phyloP scores from a whole-genome alignment of 2,113 vertebrate genomes.

The Peromyscus leucopus region DNA sequence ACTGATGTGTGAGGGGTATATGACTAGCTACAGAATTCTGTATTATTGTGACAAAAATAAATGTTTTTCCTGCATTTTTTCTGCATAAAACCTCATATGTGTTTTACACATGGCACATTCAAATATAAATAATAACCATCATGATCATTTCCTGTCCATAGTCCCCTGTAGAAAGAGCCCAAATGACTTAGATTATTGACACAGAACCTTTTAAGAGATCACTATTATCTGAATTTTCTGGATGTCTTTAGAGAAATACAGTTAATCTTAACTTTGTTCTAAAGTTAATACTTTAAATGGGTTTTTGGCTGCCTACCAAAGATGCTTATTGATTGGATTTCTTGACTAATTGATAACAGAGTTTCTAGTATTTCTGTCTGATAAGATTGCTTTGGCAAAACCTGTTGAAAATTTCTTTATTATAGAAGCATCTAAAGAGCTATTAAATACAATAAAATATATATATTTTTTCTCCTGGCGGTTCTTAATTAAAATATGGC shows the following conservation, averaged over 20 bases:
- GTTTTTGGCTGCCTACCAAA: constrained; percentile 37
- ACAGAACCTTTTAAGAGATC: neutral
- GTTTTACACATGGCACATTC: neutral
- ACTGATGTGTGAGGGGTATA: neutral
- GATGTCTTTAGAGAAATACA: constrained; percentile 25
- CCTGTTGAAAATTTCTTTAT: neutral
- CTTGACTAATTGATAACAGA: constrained; percentile 45
- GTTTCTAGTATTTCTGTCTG: neutral
- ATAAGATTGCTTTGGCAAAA: neutral
- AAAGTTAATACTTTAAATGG: constrained; percentile 50
- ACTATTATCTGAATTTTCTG: constrained; percentile 37
- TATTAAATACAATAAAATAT: neutral
- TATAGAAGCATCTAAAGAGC: neutral
- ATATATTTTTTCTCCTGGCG: neutral
- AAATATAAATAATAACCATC: constrained; percentile 41
- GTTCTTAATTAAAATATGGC: neutral
- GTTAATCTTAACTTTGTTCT: constrained; percentile 56
- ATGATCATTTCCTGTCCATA: neutral
- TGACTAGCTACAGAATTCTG: neutral
- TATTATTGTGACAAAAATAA: neutral
- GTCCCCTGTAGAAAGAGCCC: neutral
- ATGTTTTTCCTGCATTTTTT: neutral
- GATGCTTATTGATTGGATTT: constrained; percentile 46
- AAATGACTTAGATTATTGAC: constrained; percentile 7
- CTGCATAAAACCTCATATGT: neutral